A percentile compares a stretch with the other conserved stretches of the same genome.
Conservation (phyloP, 1,140 invertebrate genomes). For the Argopecten irradians region DNA sequence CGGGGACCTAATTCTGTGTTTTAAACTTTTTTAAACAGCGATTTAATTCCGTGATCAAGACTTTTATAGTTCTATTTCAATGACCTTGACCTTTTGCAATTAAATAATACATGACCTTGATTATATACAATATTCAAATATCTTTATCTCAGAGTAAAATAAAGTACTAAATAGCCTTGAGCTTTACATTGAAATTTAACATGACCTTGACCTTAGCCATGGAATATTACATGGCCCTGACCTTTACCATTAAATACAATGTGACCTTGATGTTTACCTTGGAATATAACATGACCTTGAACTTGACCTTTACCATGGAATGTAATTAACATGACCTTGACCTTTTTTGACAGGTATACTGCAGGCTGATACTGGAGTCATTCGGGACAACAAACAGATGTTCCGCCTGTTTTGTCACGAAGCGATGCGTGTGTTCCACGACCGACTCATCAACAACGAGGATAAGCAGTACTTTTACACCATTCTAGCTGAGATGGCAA, state of each 20-base stretch:
- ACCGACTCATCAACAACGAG: slow-evolving; percentile 76
- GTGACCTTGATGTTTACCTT: too few relatives aligned
- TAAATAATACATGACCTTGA: too few relatives aligned
- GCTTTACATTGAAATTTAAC: background rate
- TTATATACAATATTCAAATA: too few relatives aligned
- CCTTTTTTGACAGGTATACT: slow-evolving; percentile 67
- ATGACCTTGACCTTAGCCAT: too few relatives aligned
- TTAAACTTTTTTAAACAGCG: background rate
- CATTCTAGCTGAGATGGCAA: slow-evolving; percentile 76
- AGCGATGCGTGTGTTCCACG: slow-evolving; percentile 77
- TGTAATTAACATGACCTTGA: background rate
- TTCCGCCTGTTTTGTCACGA: slow-evolving; percentile 77
- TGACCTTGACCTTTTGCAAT: background rate
- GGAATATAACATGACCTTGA: background rate
- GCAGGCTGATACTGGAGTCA: slow-evolving; percentile 73
- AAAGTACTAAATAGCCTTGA: too few relatives aligned
- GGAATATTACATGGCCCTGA: too few relatives aligned
- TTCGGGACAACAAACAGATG: slow-evolving; percentile 73
- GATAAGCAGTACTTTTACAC: slow-evolving; percentile 76
- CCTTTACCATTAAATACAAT: too few relatives aligned
- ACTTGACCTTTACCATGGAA: too few relatives aligned
- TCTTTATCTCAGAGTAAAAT: too few relatives aligned
- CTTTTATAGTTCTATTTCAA: too few relatives aligned
- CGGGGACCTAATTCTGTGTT: background rate
- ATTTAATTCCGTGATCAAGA: slow-evolving; percentile 6